Percentiles rank a stretch among this genome's conserved stretches.
phyloP scores from a whole-genome alignment of 2,113 vertebrate genomes.

The Pundamilia nyererei region DNA sequence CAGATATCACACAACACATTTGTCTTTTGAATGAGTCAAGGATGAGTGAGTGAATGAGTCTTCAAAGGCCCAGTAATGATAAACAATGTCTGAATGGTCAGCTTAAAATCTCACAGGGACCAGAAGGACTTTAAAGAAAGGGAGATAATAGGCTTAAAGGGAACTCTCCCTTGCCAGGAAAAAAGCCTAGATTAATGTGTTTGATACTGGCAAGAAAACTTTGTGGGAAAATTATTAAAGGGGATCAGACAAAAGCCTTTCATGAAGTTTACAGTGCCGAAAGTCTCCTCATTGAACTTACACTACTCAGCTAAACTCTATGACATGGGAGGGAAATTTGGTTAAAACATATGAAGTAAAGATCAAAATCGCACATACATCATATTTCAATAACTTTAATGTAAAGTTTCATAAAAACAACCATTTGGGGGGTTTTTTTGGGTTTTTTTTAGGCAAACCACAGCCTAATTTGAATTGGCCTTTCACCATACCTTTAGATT shows the following conservation, averaged over 20 bases:
- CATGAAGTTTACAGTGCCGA: not conserved
- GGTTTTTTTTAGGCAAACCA: not conserved
- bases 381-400: not conserved
- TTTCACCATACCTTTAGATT: not conserved
- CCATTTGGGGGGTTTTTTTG: not conserved
- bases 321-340: not conserved
- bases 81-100: slow-evolving; percentile 43
- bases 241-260: slow-evolving; percentile 13
- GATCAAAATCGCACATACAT: not conserved
- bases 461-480: not conserved
- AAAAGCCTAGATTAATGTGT: slow-evolving; percentile 12
- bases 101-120: slow-evolving; percentile 4
- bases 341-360: not conserved
- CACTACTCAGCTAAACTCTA: not conserved
- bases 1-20: slow-evolving; percentile 12
- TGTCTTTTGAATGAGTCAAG: slow-evolving; percentile 17
- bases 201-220: slow-evolving; percentile 5
- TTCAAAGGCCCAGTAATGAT: slow-evolving; percentile 51
- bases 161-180: not conserved
- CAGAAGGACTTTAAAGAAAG: not conserved
- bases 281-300: not conserved
- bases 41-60: not conserved
- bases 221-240: slow-evolving; percentile 31
- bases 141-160: slow-evolving; percentile 14
- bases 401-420: not conserved